Conservation (phyloP, 2,113 vertebrate species). For the Gobio gobio region DNA sequence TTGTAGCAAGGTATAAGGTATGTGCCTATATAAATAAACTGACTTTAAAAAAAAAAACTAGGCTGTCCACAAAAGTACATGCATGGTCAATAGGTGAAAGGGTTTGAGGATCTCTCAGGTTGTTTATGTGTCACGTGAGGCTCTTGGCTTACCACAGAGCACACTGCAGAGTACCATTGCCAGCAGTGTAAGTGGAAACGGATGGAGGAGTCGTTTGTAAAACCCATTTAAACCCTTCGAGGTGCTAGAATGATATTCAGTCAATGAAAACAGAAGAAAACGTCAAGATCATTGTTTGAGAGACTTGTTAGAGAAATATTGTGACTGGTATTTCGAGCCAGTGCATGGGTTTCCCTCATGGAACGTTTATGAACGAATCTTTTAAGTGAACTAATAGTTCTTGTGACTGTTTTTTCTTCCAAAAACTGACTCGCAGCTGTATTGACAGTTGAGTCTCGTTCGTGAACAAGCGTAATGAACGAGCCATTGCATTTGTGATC, state of each 20-base stretch:
- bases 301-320: background rate
- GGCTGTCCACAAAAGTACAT: background rate
- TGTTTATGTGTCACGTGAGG: conserved; percentile 29
- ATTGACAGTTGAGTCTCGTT: background rate
- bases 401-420: too few relatives aligned
- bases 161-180: conserved; percentile 46
- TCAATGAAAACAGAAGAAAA: conserved; percentile 2
- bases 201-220: conserved; percentile 32
- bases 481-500: background rate
- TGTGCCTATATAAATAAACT: background rate
- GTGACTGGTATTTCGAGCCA: background rate
- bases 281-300: background rate
- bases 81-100: conserved; percentile 12
- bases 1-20: background rate
- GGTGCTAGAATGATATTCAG: background rate
- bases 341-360: background rate
- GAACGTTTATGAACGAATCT: background rate
- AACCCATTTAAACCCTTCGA: background rate
- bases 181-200: conserved; percentile 37
- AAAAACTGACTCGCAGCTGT: background rate
- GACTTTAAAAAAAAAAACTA: background rate
- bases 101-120: conserved; percentile 21
- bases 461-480: background rate
- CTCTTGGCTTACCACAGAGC: conserved; percentile 31
- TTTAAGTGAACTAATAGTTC: too few relatives aligned